Evolutionary conservation across 1,140 invertebrate species (phyloP), one percentile per base, ranked within the genome.

Genomic region (Diuraphis noxia): DNA sequence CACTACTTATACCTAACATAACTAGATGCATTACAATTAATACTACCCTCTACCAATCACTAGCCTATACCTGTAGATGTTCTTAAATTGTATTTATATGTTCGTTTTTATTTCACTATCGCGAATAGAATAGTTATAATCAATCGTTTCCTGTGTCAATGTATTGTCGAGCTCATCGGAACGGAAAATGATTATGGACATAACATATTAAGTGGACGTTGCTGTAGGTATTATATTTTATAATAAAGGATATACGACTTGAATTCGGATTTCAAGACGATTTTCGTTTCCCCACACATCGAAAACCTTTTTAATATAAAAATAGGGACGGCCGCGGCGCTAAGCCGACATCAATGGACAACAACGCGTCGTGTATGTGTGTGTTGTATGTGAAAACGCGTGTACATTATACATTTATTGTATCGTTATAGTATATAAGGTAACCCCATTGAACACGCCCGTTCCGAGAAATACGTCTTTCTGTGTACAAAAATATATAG

Each of bases 271-370:
- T 84, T 84, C 82, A 19, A 21, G n/a, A 84, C 41, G n/a, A 84
- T 34, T 46, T 46, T 43, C 17, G 41, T 34, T 43, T 34, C n/a
- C 30, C 23, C n/a, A 1, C 13, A 6, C 10, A 9, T 25, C n/a
- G 7, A 41, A 43, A 5, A n/a, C 13, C 17, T 81, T 81, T 81
- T 81, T 25, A 79, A 79, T 79, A 79, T 79, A 82, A 40, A 87
- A 25, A 56, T 41, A 88, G 3, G 88, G 88, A 17, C 30, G 56
- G 56, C 88, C 72, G 7, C 30, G 56, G 56, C 88, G 40, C 88
- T 89, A 77, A 89, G 88, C n/a, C 72, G 87, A 88, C 77, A 88
- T 88, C 87, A 88, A 88, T 88, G 72, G 41, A 79, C 25, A 79
- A 72, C 63, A 63, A n/a, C 87, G 43, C 7, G n/a, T 23, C 79